These are phyloP conservation scores for Subanguina moxae DNA, from an alignment of 1,140 invertebrate species.

Conservation along the genomic window DNA sequence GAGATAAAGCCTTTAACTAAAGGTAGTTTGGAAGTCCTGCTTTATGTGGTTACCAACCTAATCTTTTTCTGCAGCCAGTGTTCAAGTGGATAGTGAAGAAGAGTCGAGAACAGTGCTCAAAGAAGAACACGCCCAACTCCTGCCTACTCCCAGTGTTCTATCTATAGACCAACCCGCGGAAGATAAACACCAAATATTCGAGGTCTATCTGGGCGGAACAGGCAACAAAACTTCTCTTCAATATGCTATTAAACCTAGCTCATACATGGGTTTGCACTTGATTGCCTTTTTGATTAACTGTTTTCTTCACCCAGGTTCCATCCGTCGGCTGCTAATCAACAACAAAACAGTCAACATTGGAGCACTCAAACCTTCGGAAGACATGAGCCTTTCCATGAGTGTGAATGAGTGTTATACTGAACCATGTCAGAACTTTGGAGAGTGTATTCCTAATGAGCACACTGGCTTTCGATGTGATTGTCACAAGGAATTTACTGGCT, in stretches of 20 bases:
- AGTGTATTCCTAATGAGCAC: conserved; percentile 39
- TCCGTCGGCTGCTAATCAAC: conserved; percentile 3
- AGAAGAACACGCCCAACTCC: not conserved
- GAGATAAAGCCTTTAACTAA: too few relatives aligned
- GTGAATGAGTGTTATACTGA: not conserved
- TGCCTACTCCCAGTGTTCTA: not conserved
- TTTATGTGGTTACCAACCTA: too few relatives aligned
- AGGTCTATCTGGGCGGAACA: not conserved
- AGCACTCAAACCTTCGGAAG: not conserved
- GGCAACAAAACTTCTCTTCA: not conserved
- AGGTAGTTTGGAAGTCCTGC: too few relatives aligned
- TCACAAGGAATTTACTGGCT: conserved; percentile 21
- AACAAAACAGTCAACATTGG: conserved; percentile 3
- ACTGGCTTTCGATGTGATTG: conserved; percentile 42
- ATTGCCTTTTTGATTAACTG: not conserved
- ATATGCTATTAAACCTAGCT: not conserved
- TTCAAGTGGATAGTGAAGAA: not conserved
- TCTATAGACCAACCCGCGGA: too few relatives aligned
- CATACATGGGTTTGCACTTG: not conserved
- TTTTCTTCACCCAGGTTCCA: not conserved
- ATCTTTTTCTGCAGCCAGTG: not conserved
- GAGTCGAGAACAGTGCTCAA: not conserved
- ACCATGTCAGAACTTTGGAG: not conserved
- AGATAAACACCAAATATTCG: not conserved
- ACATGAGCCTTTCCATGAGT: not conserved